Percentiles rank a stretch among this genome's conserved stretches.
These are phyloP conservation scores for Puntigrus tetrazona DNA, from an alignment of 2,113 vertebrate genomes.

Conservation along the genomic window DNA sequence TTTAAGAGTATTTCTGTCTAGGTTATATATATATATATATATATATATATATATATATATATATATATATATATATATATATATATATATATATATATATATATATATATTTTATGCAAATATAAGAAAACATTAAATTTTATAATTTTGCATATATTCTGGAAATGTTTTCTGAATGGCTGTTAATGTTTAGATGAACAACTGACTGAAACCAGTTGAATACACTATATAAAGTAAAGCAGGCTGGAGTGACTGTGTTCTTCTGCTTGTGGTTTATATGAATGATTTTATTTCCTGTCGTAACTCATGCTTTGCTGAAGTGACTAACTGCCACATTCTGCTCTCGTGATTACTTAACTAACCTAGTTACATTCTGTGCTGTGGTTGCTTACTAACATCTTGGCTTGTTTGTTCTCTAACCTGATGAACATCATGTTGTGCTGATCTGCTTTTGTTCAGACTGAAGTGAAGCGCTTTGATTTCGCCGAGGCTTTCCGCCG, in stretches of 20 bases:
- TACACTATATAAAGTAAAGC: too few species aligned
- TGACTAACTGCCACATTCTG: not conserved
- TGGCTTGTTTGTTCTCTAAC: conserved; percentile 38
- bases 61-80: too few species aligned
- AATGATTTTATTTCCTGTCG: not conserved
- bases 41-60: too few species aligned
- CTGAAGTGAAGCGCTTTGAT: conserved; percentile 66
- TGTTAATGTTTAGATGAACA: not conserved
- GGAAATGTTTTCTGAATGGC: not conserved
- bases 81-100: too few species aligned
- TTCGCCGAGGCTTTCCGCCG: conserved; percentile 67
- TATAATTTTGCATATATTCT: not conserved
- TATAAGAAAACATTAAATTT: not conserved
- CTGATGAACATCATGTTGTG: conserved; percentile 47
- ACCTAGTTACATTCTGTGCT: not conserved
- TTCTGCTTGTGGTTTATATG: not conserved
- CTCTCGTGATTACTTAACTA: not conserved
- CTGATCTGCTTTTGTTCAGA: conserved; percentile 64
- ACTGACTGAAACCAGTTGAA: too few species aligned
- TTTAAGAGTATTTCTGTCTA: not conserved
- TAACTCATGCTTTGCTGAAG: not conserved
- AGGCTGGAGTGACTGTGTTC: not conserved
- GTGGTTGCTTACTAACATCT: conserved; percentile 21
- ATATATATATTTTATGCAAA: too few species aligned
- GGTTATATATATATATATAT: too few species aligned